Conservation (phyloP, 2,888 invertebrate species). For the Volucella inanis region DNA sequence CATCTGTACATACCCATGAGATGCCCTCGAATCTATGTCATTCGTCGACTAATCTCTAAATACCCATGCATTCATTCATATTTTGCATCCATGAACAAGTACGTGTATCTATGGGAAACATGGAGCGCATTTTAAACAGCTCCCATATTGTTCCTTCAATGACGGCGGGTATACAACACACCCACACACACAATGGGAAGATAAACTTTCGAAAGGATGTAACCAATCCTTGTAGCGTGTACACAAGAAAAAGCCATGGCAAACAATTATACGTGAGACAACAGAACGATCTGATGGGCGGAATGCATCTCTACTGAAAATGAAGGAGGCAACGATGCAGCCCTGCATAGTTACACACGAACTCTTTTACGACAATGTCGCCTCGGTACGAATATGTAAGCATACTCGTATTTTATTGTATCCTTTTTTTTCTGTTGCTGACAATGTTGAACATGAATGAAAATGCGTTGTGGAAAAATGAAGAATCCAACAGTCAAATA, state of each 20-base stretch:
- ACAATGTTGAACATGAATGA: neutral
- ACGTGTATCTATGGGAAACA: neutral
- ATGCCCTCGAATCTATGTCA: conserved; percentile 26
- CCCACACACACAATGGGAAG: neutral
- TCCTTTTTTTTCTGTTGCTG: conserved; percentile 1
- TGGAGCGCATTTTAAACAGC: conserved; percentile 19
- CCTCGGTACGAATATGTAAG: neutral
- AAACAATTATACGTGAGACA: conserved; percentile 65
- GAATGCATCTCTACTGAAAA: neutral
- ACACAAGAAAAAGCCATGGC: conserved; percentile 53
- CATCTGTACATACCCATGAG: neutral
- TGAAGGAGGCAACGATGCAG: neutral
- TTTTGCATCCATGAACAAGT: neutral
- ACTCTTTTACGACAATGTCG: neutral
- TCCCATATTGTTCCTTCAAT: conserved; percentile 36
- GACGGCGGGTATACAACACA: too few species aligned
- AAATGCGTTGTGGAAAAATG: conserved; percentile 3
- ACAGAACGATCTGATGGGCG: conserved; percentile 17
- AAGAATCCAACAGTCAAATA: neutral
- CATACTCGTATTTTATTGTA: neutral
- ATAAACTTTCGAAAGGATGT: conserved; percentile 29
- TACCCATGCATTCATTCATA: neutral
- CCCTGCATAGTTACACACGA: too few species aligned
- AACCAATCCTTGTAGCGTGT: conserved; percentile 55
- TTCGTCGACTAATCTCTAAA: conserved; percentile 31